Conservation (phyloP, 2,888 invertebrate species). For the Melinaea marsaeus region DNA sequence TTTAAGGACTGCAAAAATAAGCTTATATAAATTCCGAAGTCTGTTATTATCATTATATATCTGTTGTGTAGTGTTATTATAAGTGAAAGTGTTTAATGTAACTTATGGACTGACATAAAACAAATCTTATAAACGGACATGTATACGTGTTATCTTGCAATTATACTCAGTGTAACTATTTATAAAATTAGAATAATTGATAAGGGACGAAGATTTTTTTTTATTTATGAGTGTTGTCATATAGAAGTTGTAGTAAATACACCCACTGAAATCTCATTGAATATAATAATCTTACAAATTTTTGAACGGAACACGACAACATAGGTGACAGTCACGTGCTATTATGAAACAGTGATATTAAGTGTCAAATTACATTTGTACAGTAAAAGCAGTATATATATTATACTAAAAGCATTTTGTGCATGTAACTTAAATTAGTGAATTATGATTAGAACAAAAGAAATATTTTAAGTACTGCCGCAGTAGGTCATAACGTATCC, state of each 20-base stretch:
- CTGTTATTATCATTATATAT: too few relatives aligned
- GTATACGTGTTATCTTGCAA: too few relatives aligned
- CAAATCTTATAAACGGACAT: too few relatives aligned
- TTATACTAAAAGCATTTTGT: constrained; percentile 4
- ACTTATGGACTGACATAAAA: too few relatives aligned
- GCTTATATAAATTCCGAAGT: background rate
- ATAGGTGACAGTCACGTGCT: background rate
- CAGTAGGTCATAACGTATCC: background rate
- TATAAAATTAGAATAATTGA: background rate
- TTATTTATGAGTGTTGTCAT: constrained; percentile 3
- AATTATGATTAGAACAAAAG: constrained; percentile 1
- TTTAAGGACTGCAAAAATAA: background rate
- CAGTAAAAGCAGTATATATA: constrained; percentile 3
- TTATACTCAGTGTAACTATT: too few relatives aligned
- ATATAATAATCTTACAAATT: background rate
- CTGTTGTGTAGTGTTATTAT: too few relatives aligned
- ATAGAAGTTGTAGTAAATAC: constrained; percentile 3
- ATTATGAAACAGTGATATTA: background rate
- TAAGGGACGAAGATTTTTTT: background rate
- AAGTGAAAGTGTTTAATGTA: too few relatives aligned
- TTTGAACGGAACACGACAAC: constrained; percentile 1
- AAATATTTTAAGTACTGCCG: constrained; percentile 4
- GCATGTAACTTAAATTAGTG: constrained; percentile 1
- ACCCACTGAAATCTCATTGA: background rate
- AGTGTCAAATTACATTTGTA: constrained; percentile 8